These are phyloP conservation scores for Paedocypris micromegethes DNA, from an alignment of 2,797 vertebrate genomes.

Conservation along the genomic window DNA sequence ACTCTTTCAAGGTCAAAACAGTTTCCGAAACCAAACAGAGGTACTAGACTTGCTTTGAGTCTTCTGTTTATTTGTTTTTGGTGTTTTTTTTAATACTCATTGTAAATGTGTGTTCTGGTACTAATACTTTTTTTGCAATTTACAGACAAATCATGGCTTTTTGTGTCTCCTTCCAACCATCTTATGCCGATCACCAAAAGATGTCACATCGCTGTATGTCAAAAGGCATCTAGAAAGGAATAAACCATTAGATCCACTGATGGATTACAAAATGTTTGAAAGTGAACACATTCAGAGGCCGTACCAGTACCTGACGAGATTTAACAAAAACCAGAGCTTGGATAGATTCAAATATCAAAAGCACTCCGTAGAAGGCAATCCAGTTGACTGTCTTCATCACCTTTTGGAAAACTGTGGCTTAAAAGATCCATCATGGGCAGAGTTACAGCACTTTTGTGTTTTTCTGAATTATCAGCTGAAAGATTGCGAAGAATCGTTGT, in stretches of 20 bases:
- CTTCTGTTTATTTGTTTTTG: no score
- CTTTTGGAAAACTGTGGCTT: conserved; percentile 66
- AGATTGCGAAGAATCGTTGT: conserved; percentile 71
- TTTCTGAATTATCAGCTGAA: conserved; percentile 73
- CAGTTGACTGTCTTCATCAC: conserved; percentile 61
- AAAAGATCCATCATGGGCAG: conserved; percentile 71
- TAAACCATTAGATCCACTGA: conserved; percentile 58
- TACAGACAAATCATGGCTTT: conserved; percentile 57
- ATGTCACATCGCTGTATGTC: conserved; percentile 53
- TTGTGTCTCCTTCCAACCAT: conserved; percentile 68
- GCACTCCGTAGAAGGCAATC: conserved; percentile 47
- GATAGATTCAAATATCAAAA: conserved; percentile 62
- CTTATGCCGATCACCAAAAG: conserved; percentile 61
- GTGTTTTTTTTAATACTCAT: no score
- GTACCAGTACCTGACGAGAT: conserved; percentile 68
- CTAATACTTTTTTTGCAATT: not conserved
- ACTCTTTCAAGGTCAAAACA: conserved; percentile 49
- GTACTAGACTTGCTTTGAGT: conserved; percentile 43
- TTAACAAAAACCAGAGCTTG: conserved; percentile 51
- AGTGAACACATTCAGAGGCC: conserved; percentile 71
- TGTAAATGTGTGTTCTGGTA: no score
- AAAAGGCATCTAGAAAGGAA: not conserved
- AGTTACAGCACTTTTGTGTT: conserved; percentile 72
- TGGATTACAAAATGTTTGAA: conserved; percentile 63
- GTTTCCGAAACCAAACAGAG: conserved; percentile 51